These are phyloP conservation scores for Sardinella longiceps DNA, from an alignment of 2,797 vertebrate genomes.

Conservation along the genomic window DNA sequence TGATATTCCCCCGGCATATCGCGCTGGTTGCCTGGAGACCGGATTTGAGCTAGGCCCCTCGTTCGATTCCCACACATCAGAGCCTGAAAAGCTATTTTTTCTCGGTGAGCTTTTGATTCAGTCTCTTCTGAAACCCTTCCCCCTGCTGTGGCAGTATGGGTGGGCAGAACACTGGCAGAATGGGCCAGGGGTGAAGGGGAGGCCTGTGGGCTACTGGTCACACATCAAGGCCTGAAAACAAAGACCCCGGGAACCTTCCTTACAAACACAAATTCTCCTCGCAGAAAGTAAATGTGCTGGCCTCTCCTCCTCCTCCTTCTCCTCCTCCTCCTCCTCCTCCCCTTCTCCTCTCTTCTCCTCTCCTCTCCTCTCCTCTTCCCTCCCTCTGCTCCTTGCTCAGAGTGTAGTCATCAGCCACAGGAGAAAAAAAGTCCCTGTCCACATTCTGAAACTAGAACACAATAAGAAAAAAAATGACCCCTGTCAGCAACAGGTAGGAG, in stretches of 20 bases:
- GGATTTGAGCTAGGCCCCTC: slow-evolving; percentile 99
- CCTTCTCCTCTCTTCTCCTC: not conserved
- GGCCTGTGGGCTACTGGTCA: slow-evolving; percentile 88
- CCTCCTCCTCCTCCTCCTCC: not conserved
- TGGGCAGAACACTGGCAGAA: slow-evolving; percentile 90
- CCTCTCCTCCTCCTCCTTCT: slow-evolving; percentile 47
- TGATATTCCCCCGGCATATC: slow-evolving; percentile 98
- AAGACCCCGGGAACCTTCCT: slow-evolving; percentile 89
- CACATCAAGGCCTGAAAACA: slow-evolving; percentile 99
- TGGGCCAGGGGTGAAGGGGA: slow-evolving; percentile 84
- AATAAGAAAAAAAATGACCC: slow-evolving; percentile 14
- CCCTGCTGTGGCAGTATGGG: slow-evolving; percentile 96
- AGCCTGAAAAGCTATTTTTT: slow-evolving; percentile 97
- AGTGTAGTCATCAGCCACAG: slow-evolving; percentile 33
- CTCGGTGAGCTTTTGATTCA: slow-evolving; percentile 97
- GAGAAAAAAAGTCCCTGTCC: slow-evolving; percentile 29
- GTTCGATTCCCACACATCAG: slow-evolving; percentile 99
- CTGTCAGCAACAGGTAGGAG: slow-evolving; percentile 20
- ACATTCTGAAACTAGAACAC: not conserved
- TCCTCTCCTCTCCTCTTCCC: slow-evolving; percentile 53
- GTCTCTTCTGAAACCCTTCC: slow-evolving; percentile 96
- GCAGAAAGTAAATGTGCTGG: slow-evolving; percentile 85
- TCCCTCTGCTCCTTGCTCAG: slow-evolving; percentile 48
- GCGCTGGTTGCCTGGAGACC: slow-evolving; percentile 96
- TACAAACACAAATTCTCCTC: slow-evolving; percentile 88